Percentiles rank a stretch among this genome's conserved stretches.
These are phyloP conservation scores for Coregonus suidteri DNA, from an alignment of 2,797 vertebrate genomes.

Conservation along the genomic window DNA sequence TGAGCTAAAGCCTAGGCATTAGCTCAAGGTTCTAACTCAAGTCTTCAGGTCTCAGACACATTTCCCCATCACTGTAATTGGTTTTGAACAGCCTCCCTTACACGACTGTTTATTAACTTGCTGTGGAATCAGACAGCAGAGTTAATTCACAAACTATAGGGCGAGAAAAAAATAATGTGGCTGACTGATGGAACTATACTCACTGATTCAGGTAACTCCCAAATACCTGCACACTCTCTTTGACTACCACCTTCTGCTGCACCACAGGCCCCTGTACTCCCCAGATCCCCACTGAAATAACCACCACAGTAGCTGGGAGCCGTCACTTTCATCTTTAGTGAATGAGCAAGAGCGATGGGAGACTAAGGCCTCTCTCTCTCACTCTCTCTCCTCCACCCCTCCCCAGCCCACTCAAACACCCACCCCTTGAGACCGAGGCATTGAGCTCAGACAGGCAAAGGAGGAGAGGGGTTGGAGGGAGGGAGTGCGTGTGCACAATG, in stretches of 20 bases:
- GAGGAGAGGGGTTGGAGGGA: not conserved
- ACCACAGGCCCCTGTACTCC: not conserved
- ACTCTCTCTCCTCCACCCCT: not conserved
- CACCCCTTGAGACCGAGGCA: not conserved
- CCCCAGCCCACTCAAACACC: not conserved
- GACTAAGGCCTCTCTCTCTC: not conserved
- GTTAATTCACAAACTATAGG: too few relatives aligned
- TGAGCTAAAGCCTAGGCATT: too few relatives aligned
- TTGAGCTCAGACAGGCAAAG: not conserved
- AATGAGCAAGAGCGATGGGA: not conserved
- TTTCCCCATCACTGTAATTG: too few relatives aligned
- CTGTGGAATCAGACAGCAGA: too few relatives aligned
- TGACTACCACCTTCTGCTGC: not conserved
- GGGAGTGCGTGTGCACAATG: constrained; percentile 26
- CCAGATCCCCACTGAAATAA: not conserved
- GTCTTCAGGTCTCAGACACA: not conserved
- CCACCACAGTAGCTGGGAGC: not conserved
- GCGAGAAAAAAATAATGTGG: not conserved
- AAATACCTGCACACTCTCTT: constrained; percentile 1
- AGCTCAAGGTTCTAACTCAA: not conserved
- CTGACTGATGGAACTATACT: not conserved
- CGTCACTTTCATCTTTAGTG: not conserved
- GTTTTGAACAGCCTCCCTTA: too few relatives aligned
- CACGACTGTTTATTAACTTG: too few relatives aligned
- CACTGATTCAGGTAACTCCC: not conserved